Evolutionary conservation across 2,797 vertebrate genomes (phyloP), one percentile per base, ranked within the genome.

Genomic region (Melopsittacus undulatus): DNA sequence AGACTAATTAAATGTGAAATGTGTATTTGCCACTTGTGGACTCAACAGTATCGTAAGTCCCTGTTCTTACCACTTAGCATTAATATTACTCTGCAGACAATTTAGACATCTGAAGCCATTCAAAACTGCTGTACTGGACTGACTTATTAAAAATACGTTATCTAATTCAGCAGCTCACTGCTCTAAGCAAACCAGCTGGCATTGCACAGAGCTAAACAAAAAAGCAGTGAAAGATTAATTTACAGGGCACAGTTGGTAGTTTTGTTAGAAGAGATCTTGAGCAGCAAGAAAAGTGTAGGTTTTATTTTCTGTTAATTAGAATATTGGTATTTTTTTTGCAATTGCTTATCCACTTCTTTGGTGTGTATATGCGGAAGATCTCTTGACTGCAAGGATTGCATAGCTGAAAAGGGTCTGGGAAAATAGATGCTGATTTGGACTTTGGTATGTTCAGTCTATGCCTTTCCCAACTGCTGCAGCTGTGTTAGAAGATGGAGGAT

Each of bases 141-240:
- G 89, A 69, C 89, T 92, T 96, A 95, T 96, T 97, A 97, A 96
- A 96, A 97, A 80, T 62, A 61, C 68, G 94, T 97, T 96, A 91
- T 91, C 88, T 96, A 95, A 94, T 96, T 97, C 96, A 97, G 91
- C 88, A 97, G 94, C 88, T 86, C 90, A 89, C 97, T 97, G 91
- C 95, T 97, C 78, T 96, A 80, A 95, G 95, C 85, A 97, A 74
- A 94, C 62, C 94, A 97, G 95, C 92, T 98, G 95, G 83, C 17
- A 7, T 92, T 90, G 92, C 91, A 83, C 46, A 96, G 77, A 93
- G n/a, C 82, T 85, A n/a, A 17, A 32, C 64, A 68, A 84, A 83
- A 86, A 52, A 3, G 8, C 49, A 81, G 27, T 59, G 57, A 56
- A 84, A 91, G 83, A 66, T 93, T 54, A 95, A 95, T 96, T 95